Conservation (phyloP, 2,113 vertebrate genomes). For the Scomber colias region DNA sequence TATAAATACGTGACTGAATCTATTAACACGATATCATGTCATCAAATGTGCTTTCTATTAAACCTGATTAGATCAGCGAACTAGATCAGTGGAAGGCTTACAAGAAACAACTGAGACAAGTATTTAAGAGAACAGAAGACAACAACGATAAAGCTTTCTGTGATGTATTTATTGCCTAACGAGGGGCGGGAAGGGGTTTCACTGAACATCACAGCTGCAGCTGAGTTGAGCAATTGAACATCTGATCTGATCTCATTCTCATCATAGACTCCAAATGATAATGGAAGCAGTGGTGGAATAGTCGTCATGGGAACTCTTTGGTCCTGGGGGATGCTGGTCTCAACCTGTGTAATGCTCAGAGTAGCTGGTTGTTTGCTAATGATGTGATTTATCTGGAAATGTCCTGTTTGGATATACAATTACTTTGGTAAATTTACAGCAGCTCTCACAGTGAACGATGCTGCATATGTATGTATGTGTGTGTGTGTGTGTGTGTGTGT, state of each 20-base stretch:
- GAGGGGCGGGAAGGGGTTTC: not conserved
- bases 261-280: conserved; percentile 28
- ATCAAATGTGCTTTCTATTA: conserved; percentile 32
- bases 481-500: no score
- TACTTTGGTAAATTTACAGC: conserved; percentile 30
- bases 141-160: conserved; percentile 13
- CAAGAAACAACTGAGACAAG: conserved; percentile 9
- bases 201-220: conserved; percentile 16
- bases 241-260: conserved; percentile 29
- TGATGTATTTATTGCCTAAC: conserved; percentile 25
- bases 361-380: conserved; percentile 15
- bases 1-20: not conserved
- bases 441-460: conserved; percentile 29
- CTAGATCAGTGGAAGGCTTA: not conserved
- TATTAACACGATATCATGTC: not conserved
- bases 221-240: conserved; percentile 20
- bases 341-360: conserved; percentile 1
- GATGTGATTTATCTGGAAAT: conserved; percentile 14
- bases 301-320: not conserved
- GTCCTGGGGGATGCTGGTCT: not conserved
- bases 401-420: conserved; percentile 15
- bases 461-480: conserved; percentile 2
- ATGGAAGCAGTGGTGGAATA: conserved; percentile 6
- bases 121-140: conserved; percentile 13
- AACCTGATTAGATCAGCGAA: conserved; percentile 35